Evolutionary conservation across 1,140 invertebrate species (phyloP).

Genomic region (Apis cerana): DNA sequence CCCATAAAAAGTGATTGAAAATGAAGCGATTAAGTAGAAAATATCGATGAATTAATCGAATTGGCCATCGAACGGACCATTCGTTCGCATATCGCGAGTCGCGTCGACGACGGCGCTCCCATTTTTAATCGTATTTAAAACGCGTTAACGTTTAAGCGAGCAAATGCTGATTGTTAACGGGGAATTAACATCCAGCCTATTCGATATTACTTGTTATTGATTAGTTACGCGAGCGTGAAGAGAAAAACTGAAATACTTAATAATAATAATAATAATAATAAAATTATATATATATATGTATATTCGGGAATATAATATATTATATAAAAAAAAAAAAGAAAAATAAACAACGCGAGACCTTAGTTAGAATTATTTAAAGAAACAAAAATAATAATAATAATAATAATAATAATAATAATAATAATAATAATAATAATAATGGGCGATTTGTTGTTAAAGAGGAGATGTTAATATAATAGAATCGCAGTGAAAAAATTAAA

Average conservation of each 20-base stretch:
- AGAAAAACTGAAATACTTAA: not conserved
- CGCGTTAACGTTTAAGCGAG: conserved; percentile 10
- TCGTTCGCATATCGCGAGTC: conserved; percentile 3
- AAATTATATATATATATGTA: no score
- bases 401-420: no score
- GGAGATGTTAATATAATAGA: no score
- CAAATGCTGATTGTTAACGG: conserved; percentile 21
- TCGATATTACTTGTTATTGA: conserved; percentile 40
- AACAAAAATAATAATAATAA: no score
- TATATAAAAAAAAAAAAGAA: no score
- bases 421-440: not conserved
- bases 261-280: not conserved
- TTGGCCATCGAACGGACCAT: not conserved
- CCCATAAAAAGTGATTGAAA: not conserved
- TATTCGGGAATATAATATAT: conserved; percentile 12
- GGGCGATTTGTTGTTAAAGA: not conserved
- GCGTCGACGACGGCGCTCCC: conserved; percentile 1
- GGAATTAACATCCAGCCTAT: conserved; percentile 38
- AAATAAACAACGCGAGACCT: not conserved
- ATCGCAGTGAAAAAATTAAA: not conserved
- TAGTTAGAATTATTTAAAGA: not conserved
- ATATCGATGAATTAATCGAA: conserved; percentile 10
- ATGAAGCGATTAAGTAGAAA: not conserved
- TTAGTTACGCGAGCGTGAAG: conserved; percentile 17
- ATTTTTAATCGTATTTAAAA: conserved; percentile 38